phyloP scores from a whole-genome alignment of 2,797 vertebrate species.

The Acanthurus leucopareius region DNA sequence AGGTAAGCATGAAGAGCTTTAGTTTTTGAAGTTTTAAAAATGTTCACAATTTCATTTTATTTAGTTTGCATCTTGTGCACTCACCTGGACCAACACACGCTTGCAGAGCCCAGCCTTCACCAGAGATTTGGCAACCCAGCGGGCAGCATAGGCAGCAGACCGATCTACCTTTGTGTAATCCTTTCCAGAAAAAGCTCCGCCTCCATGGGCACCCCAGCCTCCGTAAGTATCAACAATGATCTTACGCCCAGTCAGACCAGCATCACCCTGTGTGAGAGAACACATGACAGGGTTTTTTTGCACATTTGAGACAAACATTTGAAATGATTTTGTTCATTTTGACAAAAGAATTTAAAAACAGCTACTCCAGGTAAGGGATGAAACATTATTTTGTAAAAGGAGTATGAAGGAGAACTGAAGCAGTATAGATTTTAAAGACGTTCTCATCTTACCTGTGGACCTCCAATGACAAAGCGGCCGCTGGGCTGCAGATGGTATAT shows the following conservation, averaged over 20 bases:
- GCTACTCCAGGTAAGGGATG: no score
- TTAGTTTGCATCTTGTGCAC: not conserved
- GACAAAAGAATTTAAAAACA: not conserved
- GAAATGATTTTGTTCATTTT: not conserved
- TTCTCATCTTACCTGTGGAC: slow-evolving; percentile 88
- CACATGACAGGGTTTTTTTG: not conserved
- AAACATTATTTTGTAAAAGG: not conserved
- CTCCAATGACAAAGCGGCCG: slow-evolving; percentile 96
- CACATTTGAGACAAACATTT: not conserved
- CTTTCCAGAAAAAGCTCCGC: slow-evolving; percentile 97
- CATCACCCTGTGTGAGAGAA: slow-evolving; percentile 88
- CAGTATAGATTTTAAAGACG: not conserved
- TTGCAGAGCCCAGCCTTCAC: slow-evolving; percentile 94
- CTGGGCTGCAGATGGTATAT: slow-evolving; percentile 96
- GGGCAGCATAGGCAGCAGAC: slow-evolving; percentile 95
- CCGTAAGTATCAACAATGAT: slow-evolving; percentile 98
- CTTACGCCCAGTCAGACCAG: slow-evolving; percentile 95
- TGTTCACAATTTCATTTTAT: no score
- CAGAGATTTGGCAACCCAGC: slow-evolving; percentile 97
- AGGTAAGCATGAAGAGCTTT: no score
- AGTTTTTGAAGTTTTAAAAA: no score
- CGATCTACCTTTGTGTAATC: slow-evolving; percentile 98
- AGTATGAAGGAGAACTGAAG: not conserved
- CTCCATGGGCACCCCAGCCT: slow-evolving; percentile 96
- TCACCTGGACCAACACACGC: slow-evolving; percentile 95